Evolutionary conservation across 2,888 invertebrate species (phyloP).

Genomic region (Serrognathus titanus): DNA sequence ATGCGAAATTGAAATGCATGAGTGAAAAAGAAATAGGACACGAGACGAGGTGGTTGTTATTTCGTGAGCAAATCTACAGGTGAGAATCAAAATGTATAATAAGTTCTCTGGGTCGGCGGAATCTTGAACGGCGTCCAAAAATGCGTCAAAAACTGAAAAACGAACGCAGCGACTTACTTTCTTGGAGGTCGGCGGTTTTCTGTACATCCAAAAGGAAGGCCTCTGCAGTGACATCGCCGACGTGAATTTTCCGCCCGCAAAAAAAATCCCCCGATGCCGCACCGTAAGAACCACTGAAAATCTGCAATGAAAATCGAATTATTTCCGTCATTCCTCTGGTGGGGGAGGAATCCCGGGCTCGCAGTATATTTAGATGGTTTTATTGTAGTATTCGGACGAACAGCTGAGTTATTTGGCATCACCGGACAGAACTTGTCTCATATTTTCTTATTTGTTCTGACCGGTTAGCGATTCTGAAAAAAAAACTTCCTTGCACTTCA

Average conservation of each 20-base stretch:
- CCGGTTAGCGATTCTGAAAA: too few relatives aligned
- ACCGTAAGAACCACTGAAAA: slow-evolving; percentile 22
- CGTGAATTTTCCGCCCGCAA: slow-evolving; percentile 6
- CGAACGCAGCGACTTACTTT: slow-evolving; percentile 45
- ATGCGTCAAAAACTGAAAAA: neutral
- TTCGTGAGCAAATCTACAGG: too few relatives aligned
- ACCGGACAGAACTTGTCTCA: too few relatives aligned
- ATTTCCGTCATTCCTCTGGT: slow-evolving; percentile 37
- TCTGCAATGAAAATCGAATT: slow-evolving; percentile 27
- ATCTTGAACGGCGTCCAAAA: neutral
- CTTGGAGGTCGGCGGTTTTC: slow-evolving; percentile 36
- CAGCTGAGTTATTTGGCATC: neutral
- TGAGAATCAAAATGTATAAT: too few relatives aligned
- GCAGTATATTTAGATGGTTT: slow-evolving; percentile 44
- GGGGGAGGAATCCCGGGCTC: slow-evolving; percentile 41
- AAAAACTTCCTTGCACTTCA: too few relatives aligned
- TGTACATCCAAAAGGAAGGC: slow-evolving; percentile 62
- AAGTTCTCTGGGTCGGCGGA: neutral
- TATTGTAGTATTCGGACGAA: slow-evolving; percentile 30
- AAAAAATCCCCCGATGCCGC: slow-evolving; percentile 31
- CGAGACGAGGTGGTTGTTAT: too few relatives aligned
- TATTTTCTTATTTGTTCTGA: too few relatives aligned
- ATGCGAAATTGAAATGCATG: too few relatives aligned
- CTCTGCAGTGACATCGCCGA: slow-evolving; percentile 58
- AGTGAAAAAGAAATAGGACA: too few relatives aligned